These are phyloP conservation scores for Orthonyx spaldingii DNA, from an alignment of 2,113 vertebrate genomes.

Conservation along the genomic window DNA sequence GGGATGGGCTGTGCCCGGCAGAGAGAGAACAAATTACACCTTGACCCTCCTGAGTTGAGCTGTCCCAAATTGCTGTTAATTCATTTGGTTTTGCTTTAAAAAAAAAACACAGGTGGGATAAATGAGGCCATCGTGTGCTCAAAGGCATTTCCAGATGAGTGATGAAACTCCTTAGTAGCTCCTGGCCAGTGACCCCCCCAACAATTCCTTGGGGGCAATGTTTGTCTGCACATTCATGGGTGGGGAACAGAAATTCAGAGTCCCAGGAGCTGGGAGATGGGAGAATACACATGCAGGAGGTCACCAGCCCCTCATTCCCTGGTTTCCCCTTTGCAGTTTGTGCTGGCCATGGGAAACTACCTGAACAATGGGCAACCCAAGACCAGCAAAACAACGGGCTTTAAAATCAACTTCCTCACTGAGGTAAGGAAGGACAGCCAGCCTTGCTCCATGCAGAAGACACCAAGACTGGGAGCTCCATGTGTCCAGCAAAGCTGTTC, in stretches of 20 bases:
- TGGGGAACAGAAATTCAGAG: not conserved
- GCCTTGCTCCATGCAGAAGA: rapidly evolving
- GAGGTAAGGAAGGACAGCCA: slow-evolving; percentile 76
- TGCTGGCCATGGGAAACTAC: slow-evolving; percentile 98
- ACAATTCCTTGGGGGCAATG: not conserved
- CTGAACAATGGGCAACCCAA: slow-evolving; percentile 95
- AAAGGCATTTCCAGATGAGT: not conserved
- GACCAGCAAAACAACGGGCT: slow-evolving; percentile 89
- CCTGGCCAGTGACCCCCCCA: not conserved
- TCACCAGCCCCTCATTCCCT: not conserved
- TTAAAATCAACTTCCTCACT: slow-evolving; percentile 97
- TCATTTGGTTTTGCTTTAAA: not conserved
- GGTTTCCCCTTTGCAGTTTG: slow-evolving; percentile 78
- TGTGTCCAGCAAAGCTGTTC: rapidly evolving
- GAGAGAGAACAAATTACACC: not conserved
- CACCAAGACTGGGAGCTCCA: rapidly evolving
- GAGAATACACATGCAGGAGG: rapidly evolving
- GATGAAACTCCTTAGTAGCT: not conserved
- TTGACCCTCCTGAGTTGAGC: not conserved
- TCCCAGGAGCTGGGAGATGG: not conserved
- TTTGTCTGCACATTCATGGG: not conserved
- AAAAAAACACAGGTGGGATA: not conserved
- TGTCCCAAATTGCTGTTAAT: not conserved
- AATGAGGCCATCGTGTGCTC: not conserved
- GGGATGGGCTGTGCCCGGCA: not conserved